Evolutionary conservation across 2,797 vertebrate species (phyloP).

Genomic region (Pangasius djambal): DNA sequence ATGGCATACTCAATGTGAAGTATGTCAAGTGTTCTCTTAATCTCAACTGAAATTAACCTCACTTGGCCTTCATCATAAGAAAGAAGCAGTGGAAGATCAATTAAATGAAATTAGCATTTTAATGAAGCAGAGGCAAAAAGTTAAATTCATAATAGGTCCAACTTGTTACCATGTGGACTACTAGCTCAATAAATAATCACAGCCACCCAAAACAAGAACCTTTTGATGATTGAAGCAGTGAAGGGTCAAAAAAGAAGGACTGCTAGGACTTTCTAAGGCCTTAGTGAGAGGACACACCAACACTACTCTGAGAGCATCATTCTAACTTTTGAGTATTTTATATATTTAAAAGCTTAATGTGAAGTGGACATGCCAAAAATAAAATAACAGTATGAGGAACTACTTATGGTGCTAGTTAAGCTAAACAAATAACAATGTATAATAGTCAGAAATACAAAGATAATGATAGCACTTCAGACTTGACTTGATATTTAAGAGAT

Average conservation of each 20-base stretch:
- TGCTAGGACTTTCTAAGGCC: background rate
- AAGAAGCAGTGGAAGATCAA: background rate
- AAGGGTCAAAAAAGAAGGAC: background rate
- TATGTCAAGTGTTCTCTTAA: background rate
- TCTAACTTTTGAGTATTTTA: background rate
- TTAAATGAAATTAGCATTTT: slow-evolving; percentile 1
- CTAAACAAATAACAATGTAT: background rate
- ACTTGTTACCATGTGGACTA: background rate
- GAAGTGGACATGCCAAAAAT: background rate
- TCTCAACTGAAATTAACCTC: background rate
- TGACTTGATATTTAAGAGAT: slow-evolving; percentile 13
- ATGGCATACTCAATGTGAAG: background rate
- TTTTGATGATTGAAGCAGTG: background rate
- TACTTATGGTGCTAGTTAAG: background rate
- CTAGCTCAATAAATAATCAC: background rate
- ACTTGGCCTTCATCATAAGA: background rate
- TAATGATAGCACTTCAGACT: background rate
- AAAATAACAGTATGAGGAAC: background rate
- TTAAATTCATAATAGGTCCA: background rate
- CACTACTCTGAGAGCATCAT: background rate
- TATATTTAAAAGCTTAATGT: background rate
- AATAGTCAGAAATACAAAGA: background rate
- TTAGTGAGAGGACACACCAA: background rate
- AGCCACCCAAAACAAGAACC: background rate
- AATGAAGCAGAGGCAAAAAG: slow-evolving; percentile 14